Base-by-base conservation (phyloP, 2,797 vertebrate genomes). In the Martes flavigula region DNA sequence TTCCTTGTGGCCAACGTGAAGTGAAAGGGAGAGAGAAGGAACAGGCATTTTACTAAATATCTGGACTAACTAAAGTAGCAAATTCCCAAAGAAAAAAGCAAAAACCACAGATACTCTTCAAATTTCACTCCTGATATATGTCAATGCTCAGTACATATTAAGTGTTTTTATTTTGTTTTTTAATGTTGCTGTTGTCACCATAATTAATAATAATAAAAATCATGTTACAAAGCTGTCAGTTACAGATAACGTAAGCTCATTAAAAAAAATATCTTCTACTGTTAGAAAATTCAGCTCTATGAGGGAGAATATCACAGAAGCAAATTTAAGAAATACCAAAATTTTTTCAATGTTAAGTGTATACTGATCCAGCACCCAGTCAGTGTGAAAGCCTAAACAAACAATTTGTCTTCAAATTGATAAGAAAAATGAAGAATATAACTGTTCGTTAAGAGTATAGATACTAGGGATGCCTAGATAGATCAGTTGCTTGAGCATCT, bases 21-120 rank as follows among this genome's bases (percentile, higher is more conserved):
- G 0, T 54, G 35, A 72, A 7, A 91, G 21, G 25, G 3, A 85
- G 27, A 78, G 40, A 81, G 93, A 21, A 90, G 27, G 32, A 35
- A 27, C 21, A 68, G n/a, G 64, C n/a, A 81, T 66, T 68, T 87
- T 75, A 77, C 43, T 64, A 75, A 96, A 84, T 8, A 75, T 12
- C 83, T 93, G 81, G 11, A 38, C 85, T 27, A 3, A 15, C 3
- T 68, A 5, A 40, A 91, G 25, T 27, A 94, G 15, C 58, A 88
- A 93, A 94, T 68, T 25, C 25, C 32, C 85, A 81, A 79, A 86
- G 13, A 38, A 88, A 96, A 96, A 94, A 78, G 11, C 15, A 84
- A 92, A 94, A 90, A 25, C 17, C 51, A 91, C 58, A 94, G 20
- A 54, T 60, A 54, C 32, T 82, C 40, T 72, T 87, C 58, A 58